Evolutionary conservation across 2,888 invertebrate species (phyloP), one percentile per base, ranked within the genome.

Genomic region (Gandaritis pyraliata): DNA sequence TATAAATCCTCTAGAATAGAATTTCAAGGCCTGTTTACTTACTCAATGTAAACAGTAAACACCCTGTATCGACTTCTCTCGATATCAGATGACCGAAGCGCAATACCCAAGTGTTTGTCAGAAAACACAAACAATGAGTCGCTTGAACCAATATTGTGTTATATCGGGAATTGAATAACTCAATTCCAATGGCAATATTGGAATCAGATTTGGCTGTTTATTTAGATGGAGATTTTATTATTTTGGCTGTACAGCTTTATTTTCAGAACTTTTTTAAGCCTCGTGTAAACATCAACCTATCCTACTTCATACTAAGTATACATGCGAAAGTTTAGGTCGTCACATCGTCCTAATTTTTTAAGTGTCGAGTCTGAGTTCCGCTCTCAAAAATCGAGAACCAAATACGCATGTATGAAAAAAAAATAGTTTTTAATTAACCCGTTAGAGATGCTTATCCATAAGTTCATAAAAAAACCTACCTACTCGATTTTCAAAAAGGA

Each of bases 21-120:
- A 43, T 43, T 10, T 11, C 43, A 43, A 43, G 16, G 15, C 10
- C 16, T 41, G 41, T 43, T 3, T 16, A 16, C 43, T 1, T 16
- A 11, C 12, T 15, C 15, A 41, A 16, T 38, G 36, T 18, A 41
- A 41, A 41, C 41, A 41, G 36, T 18, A 41, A 41, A 41, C 41
- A 41, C 0, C 4, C 41, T 15, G 36, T 55, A 60, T 55, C 45
- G 38, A 54, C 54, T 60, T 55, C 45, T 45, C 52, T 48, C 33
- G 46, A 65, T 66, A 65, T 65, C 53, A 41, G 46, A 64, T 64
- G 66, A 65, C 66, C 53, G 55, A 47, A 47, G 58, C 58, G 68
- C 72, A 71, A 75, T 74, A 74, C 61, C 70, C 52, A 64, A 63
- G 68, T 71, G 75, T 72, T 78, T 75, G 70, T 67, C 61, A 58